phyloP scores from a whole-genome alignment of 2,888 invertebrate species.

The Caenorhabditis macrosperma region DNA sequence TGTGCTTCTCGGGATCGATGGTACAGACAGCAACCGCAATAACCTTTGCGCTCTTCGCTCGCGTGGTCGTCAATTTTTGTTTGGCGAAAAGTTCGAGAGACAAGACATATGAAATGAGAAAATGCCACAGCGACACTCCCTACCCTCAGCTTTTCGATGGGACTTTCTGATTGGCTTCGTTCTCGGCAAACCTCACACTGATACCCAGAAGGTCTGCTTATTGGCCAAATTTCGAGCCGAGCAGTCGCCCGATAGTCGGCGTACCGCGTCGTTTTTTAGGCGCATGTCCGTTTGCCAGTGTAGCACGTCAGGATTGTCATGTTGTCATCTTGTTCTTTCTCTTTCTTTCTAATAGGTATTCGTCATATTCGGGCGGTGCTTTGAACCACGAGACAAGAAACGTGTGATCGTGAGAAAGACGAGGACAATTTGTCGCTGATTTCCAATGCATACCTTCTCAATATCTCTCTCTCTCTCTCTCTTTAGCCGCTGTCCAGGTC shows the following conservation, averaged over 20 bases:
- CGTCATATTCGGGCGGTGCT: slow-evolving; percentile 31
- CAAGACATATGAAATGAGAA: slow-evolving; percentile 50
- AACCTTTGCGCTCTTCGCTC: slow-evolving; percentile 37
- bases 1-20: slow-evolving; percentile 11
- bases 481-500: neutral
- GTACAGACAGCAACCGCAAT: slow-evolving; percentile 23
- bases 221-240: slow-evolving; percentile 43
- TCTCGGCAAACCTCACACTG: slow-evolving; percentile 39
- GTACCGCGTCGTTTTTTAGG: slow-evolving; percentile 41
- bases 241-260: slow-evolving; percentile 49
- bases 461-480: too few relatives aligned
- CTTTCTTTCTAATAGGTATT: slow-evolving; percentile 47
- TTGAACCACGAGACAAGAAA: slow-evolving; percentile 1
- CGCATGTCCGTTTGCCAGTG: slow-evolving; percentile 23
- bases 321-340: slow-evolving; percentile 50
- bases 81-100: slow-evolving; percentile 54
- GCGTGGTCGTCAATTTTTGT: slow-evolving; percentile 32
- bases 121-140: slow-evolving; percentile 43
- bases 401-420: slow-evolving; percentile 5
- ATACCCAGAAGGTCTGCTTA: slow-evolving; percentile 45
- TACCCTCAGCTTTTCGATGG: slow-evolving; percentile 26
- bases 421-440: slow-evolving; percentile 16
- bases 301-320: slow-evolving; percentile 53
- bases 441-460: slow-evolving; percentile 11
- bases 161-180: slow-evolving; percentile 44